Evolutionary conservation across 2,888 invertebrate genomes (phyloP), one percentile per base, ranked within the genome.

Genomic region (Scelioninae gen. 1): DNA sequence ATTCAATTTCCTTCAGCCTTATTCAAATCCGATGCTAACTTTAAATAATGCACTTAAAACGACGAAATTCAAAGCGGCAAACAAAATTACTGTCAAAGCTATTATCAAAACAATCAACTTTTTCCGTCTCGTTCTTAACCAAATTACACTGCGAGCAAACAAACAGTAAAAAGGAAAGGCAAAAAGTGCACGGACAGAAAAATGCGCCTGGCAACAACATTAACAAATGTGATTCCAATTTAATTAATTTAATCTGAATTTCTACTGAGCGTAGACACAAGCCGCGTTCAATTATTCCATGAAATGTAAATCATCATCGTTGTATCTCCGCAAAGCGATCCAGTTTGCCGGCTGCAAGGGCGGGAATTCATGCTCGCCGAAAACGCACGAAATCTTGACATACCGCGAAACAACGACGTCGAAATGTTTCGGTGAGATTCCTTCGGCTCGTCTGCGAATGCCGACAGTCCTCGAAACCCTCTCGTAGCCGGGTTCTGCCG

Each of bases 251-350:
- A 55, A 63, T 56, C 34, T 53, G 71, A 15, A 40, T 45, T 60
- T 79, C 71, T 31, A 23, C 11, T 29, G 32, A 32, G 31, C 45
- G 62, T 15, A 16, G 16, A 51, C 49, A 13, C 43, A 16, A 38
- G 11, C 65, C 40, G 60, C 60, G 60, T 62, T 80, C 79, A 80
- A 80, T 80, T 75, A 69, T 81, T 71, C 53, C 68, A 34, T 68
- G 62, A 80, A 80, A 80, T 74, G 74, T 80, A 74, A 74, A 80
- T 80, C 68, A 72, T 79, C 79, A 60, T 71, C 71, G 65, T 74
- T 66, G 74, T 68, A 74, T 72, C 79, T 63, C 15, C 62, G 65
- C 49, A 58, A 23, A 49, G 53, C 60, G 66, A 77, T 77, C 55
- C 68, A 45, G 77, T 32, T 60, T 34, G 49, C 62, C n/a, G 58